Conservation (phyloP, 1,140 invertebrate species). For the Solenopsis invicta region DNA sequence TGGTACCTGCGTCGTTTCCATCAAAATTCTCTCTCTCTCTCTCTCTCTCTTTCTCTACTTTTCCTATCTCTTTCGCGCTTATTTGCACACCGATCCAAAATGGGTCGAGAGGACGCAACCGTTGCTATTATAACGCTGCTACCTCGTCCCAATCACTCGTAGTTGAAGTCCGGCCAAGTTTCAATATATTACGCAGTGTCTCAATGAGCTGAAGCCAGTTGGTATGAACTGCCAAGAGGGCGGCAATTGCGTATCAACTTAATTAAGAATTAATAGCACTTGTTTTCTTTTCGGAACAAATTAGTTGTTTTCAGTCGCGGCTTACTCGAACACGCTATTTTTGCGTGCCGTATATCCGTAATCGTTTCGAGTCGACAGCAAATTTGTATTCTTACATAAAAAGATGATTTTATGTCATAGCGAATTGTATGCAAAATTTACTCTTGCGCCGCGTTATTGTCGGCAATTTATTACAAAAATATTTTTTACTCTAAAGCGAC, state of each 20-base stretch:
- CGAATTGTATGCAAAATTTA: neutral
- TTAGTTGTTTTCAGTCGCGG: slow-evolving; percentile 13
- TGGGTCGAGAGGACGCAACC: slow-evolving; percentile 76
- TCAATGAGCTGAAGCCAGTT: slow-evolving; percentile 79
- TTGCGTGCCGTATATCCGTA: slow-evolving; percentile 8
- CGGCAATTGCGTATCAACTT: slow-evolving; percentile 73
- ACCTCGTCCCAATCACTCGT: slow-evolving; percentile 80
- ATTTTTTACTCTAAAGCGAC: neutral
- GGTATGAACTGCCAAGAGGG: slow-evolving; percentile 78
- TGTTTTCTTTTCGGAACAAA: slow-evolving; percentile 64
- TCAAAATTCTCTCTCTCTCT: slow-evolving; percentile 44
- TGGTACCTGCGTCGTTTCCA: slow-evolving; percentile 60
- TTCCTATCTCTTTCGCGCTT: slow-evolving; percentile 42
- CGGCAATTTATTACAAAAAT: neutral
- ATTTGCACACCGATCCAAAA: slow-evolving; percentile 61
- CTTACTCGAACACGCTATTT: slow-evolving; percentile 1
- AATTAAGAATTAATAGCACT: slow-evolving; percentile 83
- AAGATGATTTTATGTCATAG: neutral
- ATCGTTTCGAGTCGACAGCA: slow-evolving; percentile 1
- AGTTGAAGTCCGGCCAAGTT: slow-evolving; percentile 83
- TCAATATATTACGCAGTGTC: slow-evolving; percentile 81
- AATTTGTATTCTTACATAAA: neutral
- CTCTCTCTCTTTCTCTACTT: neutral
- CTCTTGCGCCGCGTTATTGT: neutral
- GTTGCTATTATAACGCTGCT: slow-evolving; percentile 80